Evolutionary conservation across 2,888 invertebrate genomes (phyloP).

Genomic region (Mimachlamys varia): DNA sequence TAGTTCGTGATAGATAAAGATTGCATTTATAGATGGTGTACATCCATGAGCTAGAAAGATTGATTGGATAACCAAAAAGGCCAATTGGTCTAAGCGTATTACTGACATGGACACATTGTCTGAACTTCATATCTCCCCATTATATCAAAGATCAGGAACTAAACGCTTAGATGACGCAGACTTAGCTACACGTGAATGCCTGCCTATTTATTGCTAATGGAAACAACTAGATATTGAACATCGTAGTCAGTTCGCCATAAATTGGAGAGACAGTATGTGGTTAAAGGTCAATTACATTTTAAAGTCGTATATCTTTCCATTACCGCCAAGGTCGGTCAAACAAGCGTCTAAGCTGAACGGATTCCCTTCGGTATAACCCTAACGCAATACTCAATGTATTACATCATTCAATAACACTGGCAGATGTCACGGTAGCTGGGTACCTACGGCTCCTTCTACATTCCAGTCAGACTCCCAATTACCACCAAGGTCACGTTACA

Average conservation of each 20-base stretch:
- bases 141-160: background rate
- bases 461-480: background rate
- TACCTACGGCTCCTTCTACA: background rate
- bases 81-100: background rate
- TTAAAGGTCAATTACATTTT: background rate
- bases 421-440: background rate
- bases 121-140: background rate
- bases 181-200: background rate
- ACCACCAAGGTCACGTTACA: background rate
- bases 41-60: background rate
- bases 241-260: background rate
- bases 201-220: background rate
- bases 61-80: background rate
- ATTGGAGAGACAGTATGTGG: background rate
- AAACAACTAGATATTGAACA: background rate
- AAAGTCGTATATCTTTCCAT: background rate
- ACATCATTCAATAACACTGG: background rate
- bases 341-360: background rate
- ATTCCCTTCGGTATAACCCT: background rate
- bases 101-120: background rate
- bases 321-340: background rate
- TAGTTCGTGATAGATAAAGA: background rate
- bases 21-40: background rate
- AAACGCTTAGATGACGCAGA: background rate
- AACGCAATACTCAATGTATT: background rate